Base-by-base conservation (phyloP, 1,140 invertebrate species). In the Meloidogyne exigua region DNA sequence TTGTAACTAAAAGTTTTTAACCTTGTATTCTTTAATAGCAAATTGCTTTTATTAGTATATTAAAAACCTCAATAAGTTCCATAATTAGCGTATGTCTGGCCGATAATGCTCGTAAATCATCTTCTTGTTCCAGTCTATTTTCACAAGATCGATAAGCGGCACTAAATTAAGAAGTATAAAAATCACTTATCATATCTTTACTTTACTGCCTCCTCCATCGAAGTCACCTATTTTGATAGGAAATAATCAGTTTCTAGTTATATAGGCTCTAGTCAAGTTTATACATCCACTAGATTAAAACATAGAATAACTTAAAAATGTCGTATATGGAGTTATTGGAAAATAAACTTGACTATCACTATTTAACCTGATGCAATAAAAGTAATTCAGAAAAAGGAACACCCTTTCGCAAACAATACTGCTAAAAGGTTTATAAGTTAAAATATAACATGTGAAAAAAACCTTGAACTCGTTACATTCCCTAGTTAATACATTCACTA, bases 401-500 rank as follows among this genome's bases (percentile, higher is more conserved):
- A 11, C 81, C 81, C 57, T 84, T 76, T 26, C 63, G 64, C 42
- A 72, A 39, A 68, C 81, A 82, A 72, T 84, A 82, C 25, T 67
- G 79, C 39, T 71, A 63, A 57, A 49, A 18, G 5, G 2, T 7
- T 7, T n/a, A n/a, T 57, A 57, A n/a, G 7, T 57, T 15, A n/a
- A n/a, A n/a, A n/a, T 7, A 57, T 13, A 9, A 57, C 7, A n/a
- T 1, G n/a, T n/a, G 0, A 18, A 18, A 18, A 57, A n/a, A 9
- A 57, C 49, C n/a, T 57, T 57, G 23, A 82, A 82, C 25, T 82
- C 81, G 62, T 82, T 84, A 65, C 81, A 81, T 65, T 82, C 81
- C 23, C 32, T 80, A 23, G 80, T 81, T 23, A 81, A 49, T 25
- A 67, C 15, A 15, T 44, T 80, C n/a, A 81, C 75, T 10, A 76